Evolutionary conservation across 2,797 vertebrate genomes (phyloP).

Genomic region (Vespertilio murinus): DNA sequence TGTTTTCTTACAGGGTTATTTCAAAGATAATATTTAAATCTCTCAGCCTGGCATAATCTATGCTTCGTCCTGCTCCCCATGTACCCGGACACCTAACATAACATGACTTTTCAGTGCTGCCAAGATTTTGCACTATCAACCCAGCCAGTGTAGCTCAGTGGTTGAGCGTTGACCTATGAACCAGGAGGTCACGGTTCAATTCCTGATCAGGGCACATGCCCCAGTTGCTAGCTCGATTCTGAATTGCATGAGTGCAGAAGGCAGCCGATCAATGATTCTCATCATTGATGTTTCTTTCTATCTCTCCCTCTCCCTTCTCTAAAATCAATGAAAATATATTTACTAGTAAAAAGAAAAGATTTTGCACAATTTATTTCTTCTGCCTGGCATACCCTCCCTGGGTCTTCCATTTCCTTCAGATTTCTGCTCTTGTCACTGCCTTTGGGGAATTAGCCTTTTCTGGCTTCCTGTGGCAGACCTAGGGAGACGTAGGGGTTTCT

Average conservation of each 20-base stretch:
- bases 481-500: not conserved
- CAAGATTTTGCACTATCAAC: not conserved
- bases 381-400: not conserved
- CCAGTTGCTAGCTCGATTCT: too few species aligned
- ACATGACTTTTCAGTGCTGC: not conserved
- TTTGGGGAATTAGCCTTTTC: slow-evolving; percentile 12
- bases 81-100: not conserved
- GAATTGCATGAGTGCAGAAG: too few species aligned
- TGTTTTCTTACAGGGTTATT: not conserved
- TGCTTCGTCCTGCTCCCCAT: not conserved
- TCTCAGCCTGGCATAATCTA: not conserved
- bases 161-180: too few species aligned
- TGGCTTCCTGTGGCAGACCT: not conserved
- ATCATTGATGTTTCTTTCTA: too few species aligned
- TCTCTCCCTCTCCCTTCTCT: too few species aligned
- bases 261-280: too few species aligned
- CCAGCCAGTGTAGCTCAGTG: too few species aligned
- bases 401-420: not conserved
- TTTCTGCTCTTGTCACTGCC: not conserved
- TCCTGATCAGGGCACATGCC: too few species aligned
- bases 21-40: slow-evolving; percentile 44
- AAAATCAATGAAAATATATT: too few species aligned
- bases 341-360: not conserved
- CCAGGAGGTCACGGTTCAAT: too few species aligned
- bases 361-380: not conserved